Conservation (phyloP, 1,140 invertebrate species). For the Gryllus bimaculatus region DNA sequence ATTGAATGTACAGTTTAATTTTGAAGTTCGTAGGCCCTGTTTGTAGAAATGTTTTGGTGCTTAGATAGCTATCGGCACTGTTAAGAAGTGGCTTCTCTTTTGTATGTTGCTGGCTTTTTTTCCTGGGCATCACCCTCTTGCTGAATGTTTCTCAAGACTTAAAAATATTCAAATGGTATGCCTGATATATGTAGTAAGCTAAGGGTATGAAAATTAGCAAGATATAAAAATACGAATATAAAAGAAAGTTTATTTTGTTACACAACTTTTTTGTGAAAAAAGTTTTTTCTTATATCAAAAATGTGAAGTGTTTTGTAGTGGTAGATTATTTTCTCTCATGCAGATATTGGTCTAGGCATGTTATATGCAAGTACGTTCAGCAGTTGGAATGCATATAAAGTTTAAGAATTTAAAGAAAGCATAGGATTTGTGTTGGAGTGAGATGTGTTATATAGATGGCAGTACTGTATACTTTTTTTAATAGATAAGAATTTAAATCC, state of each 20-base stretch:
- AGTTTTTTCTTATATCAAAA: conserved; percentile 13
- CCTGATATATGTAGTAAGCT: conserved; percentile 10
- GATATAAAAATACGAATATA: conserved; percentile 14
- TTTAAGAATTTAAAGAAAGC: background rate
- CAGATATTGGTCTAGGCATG: background rate
- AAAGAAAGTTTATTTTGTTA: conserved; percentile 21
- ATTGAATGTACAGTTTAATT: conserved; percentile 4
- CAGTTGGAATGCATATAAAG: background rate
- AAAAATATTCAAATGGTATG: conserved; percentile 3
- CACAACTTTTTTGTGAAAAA: conserved; percentile 20
- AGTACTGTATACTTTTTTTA: conserved; percentile 9
- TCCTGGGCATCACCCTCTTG: background rate
- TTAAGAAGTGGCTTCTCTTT: background rate
- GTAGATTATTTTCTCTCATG: conserved; percentile 14
- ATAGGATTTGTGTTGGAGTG: conserved; percentile 3
- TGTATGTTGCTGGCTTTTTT: background rate
- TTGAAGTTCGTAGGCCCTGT: background rate
- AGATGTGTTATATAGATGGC: conserved; percentile 9
- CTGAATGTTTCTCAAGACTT: conserved; percentile 4
- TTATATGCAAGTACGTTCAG: background rate
- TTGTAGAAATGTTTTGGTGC: background rate
- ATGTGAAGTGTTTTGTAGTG: conserved; percentile 16
- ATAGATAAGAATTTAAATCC: conserved; percentile 7
- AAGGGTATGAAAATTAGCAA: conserved; percentile 11
- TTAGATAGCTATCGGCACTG: background rate